Percentiles rank a stretch among this genome's conserved stretches.
phyloP scores from a whole-genome alignment of 2,113 vertebrate genomes.

The Ia io region DNA sequence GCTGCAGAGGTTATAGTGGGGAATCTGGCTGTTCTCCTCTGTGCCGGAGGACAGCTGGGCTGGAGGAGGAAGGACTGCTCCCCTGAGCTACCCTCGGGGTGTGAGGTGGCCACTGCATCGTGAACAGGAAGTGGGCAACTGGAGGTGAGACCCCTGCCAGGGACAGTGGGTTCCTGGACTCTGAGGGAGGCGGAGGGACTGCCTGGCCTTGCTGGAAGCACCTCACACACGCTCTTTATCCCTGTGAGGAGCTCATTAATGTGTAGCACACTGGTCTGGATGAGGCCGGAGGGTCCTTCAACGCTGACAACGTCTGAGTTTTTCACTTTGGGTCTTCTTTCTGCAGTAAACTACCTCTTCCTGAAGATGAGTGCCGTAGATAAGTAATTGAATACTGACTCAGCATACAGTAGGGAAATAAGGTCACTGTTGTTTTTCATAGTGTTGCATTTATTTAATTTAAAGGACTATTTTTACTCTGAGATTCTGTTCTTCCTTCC shows the following conservation, averaged over 20 bases:
- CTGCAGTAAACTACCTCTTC: neutral
- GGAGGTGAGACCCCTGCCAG: neutral
- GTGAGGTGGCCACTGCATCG: rapidly evolving
- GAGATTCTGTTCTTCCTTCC: neutral
- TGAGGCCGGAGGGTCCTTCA: neutral
- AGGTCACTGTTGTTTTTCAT: neutral
- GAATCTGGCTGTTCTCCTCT: neutral
- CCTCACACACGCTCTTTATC: neutral
- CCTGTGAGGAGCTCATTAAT: neutral
- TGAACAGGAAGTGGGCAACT: neutral
- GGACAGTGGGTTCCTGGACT: neutral
- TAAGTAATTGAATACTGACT: neutral
- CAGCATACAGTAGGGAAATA: neutral
- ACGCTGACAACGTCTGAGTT: neutral
- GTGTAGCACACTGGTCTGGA: too few species aligned
- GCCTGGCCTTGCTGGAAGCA: neutral
- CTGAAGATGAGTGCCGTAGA: rapidly evolving
- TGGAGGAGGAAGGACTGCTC: neutral
- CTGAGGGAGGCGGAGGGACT: neutral
- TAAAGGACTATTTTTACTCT: neutral
- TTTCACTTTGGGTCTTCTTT: neutral
- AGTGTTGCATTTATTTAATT: neutral
- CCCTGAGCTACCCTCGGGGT: neutral
- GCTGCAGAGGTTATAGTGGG: neutral
- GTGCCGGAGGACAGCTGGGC: neutral